phyloP scores from a whole-genome alignment of 2,888 invertebrate species.

The Panopea generosa region DNA sequence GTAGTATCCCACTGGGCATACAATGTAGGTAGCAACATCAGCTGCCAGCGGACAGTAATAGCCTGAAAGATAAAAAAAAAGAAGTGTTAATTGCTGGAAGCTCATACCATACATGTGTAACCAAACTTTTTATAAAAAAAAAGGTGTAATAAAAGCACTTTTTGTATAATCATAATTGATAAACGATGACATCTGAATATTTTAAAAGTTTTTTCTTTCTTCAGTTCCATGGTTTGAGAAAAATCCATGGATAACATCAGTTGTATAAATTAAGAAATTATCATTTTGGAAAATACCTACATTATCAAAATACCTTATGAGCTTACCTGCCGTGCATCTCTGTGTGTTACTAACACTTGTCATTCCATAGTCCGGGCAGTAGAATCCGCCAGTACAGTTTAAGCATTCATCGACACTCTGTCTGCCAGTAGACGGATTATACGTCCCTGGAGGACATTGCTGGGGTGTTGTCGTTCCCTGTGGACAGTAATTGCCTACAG shows the following conservation, averaged over 20 bases:
- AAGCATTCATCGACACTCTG: conserved; percentile 70
- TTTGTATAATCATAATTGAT: no score
- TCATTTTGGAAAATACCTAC: no score
- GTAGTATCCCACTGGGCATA: conserved; percentile 80
- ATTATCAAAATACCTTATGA: no score
- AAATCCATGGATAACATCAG: no score
- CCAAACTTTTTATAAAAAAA: background rate
- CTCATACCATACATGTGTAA: background rate
- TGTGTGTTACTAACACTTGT: conserved; percentile 62
- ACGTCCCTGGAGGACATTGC: conserved; percentile 78
- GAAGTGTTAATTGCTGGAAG: background rate
- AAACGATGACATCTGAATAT: background rate
- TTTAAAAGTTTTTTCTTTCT: background rate
- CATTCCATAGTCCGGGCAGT: conserved; percentile 77
- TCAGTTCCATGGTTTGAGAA: no score
- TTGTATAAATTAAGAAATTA: no score
- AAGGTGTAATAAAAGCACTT: no score
- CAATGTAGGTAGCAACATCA: conserved; percentile 70
- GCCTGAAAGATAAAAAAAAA: conserved; percentile 67
- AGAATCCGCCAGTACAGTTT: conserved; percentile 79
- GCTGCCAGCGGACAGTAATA: conserved; percentile 82
- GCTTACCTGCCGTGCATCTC: conserved; percentile 74
- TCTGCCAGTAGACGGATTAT: conserved; percentile 69
- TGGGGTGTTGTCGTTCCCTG: conserved; percentile 71
- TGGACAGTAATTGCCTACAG: conserved; percentile 81